A percentile compares a stretch with the other conserved stretches of the same genome.
Evolutionary conservation across 2,113 vertebrate genomes (phyloP).

Genomic region (Conger conger): DNA sequence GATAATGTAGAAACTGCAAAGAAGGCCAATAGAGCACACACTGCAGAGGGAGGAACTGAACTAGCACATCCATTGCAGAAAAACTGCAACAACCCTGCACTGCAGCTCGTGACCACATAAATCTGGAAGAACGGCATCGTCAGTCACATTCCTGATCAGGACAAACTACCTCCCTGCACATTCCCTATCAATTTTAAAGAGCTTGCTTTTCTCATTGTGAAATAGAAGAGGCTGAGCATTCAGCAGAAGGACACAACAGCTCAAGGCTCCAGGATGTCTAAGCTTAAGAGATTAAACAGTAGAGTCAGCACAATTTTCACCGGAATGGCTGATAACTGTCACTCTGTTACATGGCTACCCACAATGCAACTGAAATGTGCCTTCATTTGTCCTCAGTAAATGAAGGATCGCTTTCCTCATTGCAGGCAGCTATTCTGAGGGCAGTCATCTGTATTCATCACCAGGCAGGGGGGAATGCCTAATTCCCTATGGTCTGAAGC

Average conservation of each 20-base stretch:
- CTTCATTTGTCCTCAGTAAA: background rate
- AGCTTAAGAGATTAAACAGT: background rate
- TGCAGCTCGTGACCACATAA: background rate
- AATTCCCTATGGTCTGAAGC: background rate
- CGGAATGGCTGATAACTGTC: background rate
- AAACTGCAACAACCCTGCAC: background rate
- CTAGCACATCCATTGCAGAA: background rate
- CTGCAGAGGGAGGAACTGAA: background rate
- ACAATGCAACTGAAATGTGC: background rate
- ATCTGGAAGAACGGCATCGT: background rate
- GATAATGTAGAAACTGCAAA: background rate
- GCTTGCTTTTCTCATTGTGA: background rate
- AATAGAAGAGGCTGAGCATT: background rate
- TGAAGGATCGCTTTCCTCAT: background rate
- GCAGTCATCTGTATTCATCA: background rate
- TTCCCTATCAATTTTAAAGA: background rate
- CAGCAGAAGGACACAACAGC: background rate
- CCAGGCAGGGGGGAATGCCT: background rate
- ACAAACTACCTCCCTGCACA: background rate
- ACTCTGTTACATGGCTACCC: background rate
- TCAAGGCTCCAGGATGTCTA: background rate
- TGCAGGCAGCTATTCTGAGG: background rate
- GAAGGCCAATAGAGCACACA: background rate
- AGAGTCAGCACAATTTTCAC: background rate
- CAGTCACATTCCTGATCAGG: background rate